Percentiles rank a stretch among this genome's conserved stretches.
Evolutionary conservation across 2,113 vertebrate species (phyloP).

Genomic region (Oreochromis spilurus): DNA sequence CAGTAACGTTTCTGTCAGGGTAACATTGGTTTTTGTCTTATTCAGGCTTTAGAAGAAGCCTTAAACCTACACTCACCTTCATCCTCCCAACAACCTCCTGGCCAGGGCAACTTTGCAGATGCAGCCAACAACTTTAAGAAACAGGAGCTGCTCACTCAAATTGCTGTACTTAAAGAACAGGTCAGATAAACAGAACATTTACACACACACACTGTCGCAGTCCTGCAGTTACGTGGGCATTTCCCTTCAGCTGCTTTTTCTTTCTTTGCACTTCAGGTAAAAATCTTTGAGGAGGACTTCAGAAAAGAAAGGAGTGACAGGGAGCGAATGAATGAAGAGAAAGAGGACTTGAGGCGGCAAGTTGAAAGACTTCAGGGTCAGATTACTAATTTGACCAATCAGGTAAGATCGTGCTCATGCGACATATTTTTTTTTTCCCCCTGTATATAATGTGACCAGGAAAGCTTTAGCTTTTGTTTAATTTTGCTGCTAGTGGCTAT

Average conservation of each 20-base stretch:
- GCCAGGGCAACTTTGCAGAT: slow-evolving; percentile 73
- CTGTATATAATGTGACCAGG: background rate
- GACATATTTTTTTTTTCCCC: background rate
- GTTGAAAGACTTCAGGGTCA: slow-evolving; percentile 91
- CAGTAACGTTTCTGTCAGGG: background rate
- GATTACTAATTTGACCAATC: slow-evolving; percentile 82
- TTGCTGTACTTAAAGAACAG: slow-evolving; percentile 75
- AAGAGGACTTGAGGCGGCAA: slow-evolving; percentile 91
- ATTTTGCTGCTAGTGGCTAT: background rate
- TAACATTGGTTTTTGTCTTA: background rate
- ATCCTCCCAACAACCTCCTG: slow-evolving; percentile 72
- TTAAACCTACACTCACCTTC: slow-evolving; percentile 82
- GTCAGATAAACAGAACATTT: background rate
- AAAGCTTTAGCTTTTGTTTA: background rate
- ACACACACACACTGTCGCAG: no score
- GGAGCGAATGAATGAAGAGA: slow-evolving; percentile 97
- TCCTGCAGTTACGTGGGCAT: background rate
- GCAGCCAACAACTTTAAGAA: slow-evolving; percentile 72
- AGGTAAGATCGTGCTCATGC: slow-evolving; percentile 64
- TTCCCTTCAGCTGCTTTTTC: background rate
- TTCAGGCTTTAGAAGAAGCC: slow-evolving; percentile 89
- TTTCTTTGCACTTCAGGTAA: slow-evolving; percentile 76
- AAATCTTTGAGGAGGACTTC: slow-evolving; percentile 98
- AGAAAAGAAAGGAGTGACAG: slow-evolving; percentile 92
- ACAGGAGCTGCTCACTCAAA: slow-evolving; percentile 91